Evolutionary conservation across 2,113 vertebrate species (phyloP).

Genomic region (Aegithalos caudatus): DNA sequence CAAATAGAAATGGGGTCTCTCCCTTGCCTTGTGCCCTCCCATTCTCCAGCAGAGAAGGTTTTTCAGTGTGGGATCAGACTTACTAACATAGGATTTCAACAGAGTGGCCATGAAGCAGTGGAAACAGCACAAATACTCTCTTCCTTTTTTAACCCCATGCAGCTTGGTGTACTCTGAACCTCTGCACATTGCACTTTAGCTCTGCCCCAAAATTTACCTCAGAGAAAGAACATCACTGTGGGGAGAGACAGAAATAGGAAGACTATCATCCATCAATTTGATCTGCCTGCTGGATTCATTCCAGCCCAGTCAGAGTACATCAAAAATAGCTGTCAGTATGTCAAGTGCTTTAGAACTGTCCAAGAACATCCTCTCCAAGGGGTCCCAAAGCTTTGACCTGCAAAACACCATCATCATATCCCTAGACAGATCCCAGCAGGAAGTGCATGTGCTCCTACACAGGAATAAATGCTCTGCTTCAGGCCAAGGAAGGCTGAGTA

Average conservation of each 20-base stretch:
- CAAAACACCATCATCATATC: not conserved
- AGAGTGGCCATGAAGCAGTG: not conserved
- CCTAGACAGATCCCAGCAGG: not conserved
- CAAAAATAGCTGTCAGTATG: not conserved
- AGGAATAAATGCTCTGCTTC: not conserved
- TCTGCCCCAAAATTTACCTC: not conserved
- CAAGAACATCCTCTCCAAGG: not conserved
- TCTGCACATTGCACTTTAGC: accelerated
- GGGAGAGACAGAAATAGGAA: not conserved
- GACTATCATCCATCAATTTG: not conserved
- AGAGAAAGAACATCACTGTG: not conserved
- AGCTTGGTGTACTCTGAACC: not conserved
- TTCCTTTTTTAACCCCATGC: not conserved
- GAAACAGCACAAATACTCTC: not conserved
- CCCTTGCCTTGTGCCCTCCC: not conserved
- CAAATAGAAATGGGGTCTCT: accelerated
- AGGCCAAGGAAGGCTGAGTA: not conserved
- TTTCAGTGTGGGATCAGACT: not conserved
- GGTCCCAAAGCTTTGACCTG: not conserved
- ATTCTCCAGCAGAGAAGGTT: not conserved
- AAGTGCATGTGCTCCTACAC: not conserved
- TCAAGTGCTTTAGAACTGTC: not conserved
- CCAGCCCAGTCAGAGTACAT: not conserved
- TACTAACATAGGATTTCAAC: not conserved
- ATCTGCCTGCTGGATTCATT: not conserved